A percentile compares a stretch with the other conserved stretches of the same genome.
Conservation (phyloP, 1,140 invertebrate species). For the Schmidtea mediterranea region DNA sequence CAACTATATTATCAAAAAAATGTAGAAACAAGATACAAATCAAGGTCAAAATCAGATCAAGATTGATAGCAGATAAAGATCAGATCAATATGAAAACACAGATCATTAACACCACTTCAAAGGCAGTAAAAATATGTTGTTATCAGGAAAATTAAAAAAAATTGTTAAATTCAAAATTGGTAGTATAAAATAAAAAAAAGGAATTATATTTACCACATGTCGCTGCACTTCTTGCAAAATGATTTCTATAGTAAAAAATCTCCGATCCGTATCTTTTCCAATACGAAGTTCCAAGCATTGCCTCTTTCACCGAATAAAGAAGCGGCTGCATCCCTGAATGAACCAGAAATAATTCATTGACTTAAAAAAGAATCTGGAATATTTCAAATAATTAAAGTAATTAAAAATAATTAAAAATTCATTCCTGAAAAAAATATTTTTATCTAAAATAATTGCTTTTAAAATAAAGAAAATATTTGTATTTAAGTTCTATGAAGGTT, state of each 20-base stretch:
- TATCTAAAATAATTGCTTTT: too few relatives aligned
- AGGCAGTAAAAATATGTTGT: too few relatives aligned
- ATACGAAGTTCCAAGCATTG: constrained; percentile 35
- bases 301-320: constrained; percentile 50
- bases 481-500: too few relatives aligned
- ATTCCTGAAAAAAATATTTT: too few relatives aligned
- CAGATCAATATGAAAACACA: too few relatives aligned
- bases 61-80: too few relatives aligned
- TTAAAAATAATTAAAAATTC: too few relatives aligned
- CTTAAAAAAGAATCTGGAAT: background rate
- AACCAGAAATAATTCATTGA: background rate
- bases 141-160: too few relatives aligned
- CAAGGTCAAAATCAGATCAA: too few relatives aligned
- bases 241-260: constrained; percentile 48
- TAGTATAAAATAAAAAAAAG: background rate
- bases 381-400: background rate
- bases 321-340: constrained; percentile 53
- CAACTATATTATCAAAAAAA: background rate
- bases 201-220: constrained; percentile 2
- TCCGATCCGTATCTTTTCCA: constrained; percentile 46
- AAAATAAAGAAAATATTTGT: too few relatives aligned
- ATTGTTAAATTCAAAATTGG: too few relatives aligned
- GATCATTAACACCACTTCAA: too few relatives aligned
- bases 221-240: constrained; percentile 14
- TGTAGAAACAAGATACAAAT: constrained; percentile 1